Conservation (phyloP, 2,797 vertebrate species). For the Cephalopachus bancanus region DNA sequence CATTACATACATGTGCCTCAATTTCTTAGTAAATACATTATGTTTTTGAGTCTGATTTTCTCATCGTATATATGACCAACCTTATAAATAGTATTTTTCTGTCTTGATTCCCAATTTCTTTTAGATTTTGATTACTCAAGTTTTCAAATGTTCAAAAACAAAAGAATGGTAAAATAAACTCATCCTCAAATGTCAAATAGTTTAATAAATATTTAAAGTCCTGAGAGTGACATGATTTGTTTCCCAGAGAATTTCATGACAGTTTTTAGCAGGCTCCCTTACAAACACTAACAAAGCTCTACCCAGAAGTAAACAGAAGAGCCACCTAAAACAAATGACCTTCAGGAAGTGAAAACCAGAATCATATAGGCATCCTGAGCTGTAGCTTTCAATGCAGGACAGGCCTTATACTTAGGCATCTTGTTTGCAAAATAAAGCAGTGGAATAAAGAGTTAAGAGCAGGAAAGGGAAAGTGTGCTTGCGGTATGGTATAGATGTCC, state of each 20-base stretch:
- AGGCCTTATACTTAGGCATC: background rate
- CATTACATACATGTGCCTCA: background rate
- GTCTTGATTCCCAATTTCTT: background rate
- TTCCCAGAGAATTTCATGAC: background rate
- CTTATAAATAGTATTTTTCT: conserved; percentile 28
- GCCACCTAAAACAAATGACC: conserved; percentile 42
- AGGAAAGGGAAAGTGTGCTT: background rate
- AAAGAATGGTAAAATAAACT: conserved; percentile 45
- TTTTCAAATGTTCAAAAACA: conserved; percentile 33
- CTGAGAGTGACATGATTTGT: conserved; percentile 24
- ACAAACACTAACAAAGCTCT: background rate
- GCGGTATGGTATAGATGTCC: too few relatives aligned
- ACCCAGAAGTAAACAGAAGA: conserved; percentile 54
- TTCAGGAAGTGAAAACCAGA: conserved; percentile 59
- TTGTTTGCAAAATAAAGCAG: conserved; percentile 33
- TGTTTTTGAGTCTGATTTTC: background rate
- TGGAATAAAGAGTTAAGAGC: background rate
- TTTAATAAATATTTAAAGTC: background rate
- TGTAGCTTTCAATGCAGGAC: background rate
- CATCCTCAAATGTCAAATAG: background rate
- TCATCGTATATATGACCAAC: background rate
- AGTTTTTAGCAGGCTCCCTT: background rate
- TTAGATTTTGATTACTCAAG: conserved; percentile 15
- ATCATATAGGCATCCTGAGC: background rate
- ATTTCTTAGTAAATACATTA: background rate